Evolutionary conservation across 1,140 invertebrate genomes (phyloP), one percentile per base, ranked within the genome.

Genomic region (Drosophila ironensis): DNA sequence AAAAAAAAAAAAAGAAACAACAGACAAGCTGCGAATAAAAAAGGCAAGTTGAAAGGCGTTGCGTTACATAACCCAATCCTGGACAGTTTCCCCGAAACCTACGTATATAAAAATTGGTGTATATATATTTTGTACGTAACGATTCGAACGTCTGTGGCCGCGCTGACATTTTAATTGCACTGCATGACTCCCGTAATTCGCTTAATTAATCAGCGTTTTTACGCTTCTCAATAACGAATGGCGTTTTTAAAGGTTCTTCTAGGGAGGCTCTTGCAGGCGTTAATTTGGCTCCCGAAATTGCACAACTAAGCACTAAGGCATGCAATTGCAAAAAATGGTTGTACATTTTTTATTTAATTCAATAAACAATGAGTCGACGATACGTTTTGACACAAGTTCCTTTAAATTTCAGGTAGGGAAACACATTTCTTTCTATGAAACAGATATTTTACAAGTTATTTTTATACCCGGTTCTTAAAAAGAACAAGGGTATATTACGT

Each of bases 131-230:
- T 17, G 12, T 25, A 37, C 8, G 7, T n/a, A n/a, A n/a, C n/a
- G 2, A 42, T 17, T 46, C 52, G 38, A 48, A 33, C 45, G 28
- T 42, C 67, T 47, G 67, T 70, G 50, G 60, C 73, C 45, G 69
- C 46, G 75, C 74, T 80, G 81, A 86, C 81, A 86, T 86, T 86
- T 86, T 86, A 86, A 86, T 86, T 86, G 80, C 80, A 68, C 67
- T 75, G 70, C 80, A 86, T 81, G 76, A 81, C 77, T 86, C 66
- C 63, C 64, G 71, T 87, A 87, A 86, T 86, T 80, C 61, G 74
- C 67, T 75, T 86, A 86, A 86, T 86, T 86, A 86, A 86, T 86
- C 80, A 86, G 87, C 74, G 71, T 82, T 67, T 67, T 61, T 48
- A 19, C 42, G 41, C 72, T 60, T 71, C 60, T 63, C 71, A 59